Evolutionary conservation across 2,888 invertebrate genomes (phyloP).

Genomic region (Campoletis raptor): DNA sequence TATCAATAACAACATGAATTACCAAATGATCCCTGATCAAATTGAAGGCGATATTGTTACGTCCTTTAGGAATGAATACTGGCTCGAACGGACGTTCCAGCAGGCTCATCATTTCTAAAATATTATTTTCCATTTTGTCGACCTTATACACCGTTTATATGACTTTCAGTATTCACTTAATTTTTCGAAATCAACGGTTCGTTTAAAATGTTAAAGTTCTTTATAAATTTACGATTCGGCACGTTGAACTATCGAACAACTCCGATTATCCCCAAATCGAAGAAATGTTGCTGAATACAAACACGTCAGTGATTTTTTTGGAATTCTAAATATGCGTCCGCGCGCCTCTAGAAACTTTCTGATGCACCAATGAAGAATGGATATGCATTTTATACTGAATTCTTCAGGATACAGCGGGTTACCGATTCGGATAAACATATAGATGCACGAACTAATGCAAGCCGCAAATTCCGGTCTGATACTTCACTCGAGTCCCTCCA

Average conservation of each 20-base stretch:
- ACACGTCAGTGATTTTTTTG: not conserved
- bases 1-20: not conserved
- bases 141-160: not conserved
- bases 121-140: not conserved
- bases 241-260: not conserved
- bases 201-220: not conserved
- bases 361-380: not conserved
- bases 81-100: constrained; percentile 21
- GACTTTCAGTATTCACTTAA: not conserved
- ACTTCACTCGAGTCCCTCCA: not conserved
- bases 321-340: not conserved
- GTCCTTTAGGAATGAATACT: constrained; percentile 29
- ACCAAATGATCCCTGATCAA: not conserved
- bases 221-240: not conserved
- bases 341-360: not conserved
- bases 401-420: constrained; percentile 30
- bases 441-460: not conserved
- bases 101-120: constrained; percentile 1
- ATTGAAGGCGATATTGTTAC: not conserved
- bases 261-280: not conserved
- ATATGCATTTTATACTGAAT: constrained; percentile 9
- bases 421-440: not conserved
- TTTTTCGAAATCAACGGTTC: not conserved
- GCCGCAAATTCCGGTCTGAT: constrained; percentile 9
- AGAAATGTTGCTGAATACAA: not conserved